A percentile compares a stretch with the other conserved stretches of the same genome.
These are phyloP conservation scores for Nyleta sp. DNA, from an alignment of 2,888 invertebrate genomes.

Conservation along the genomic window DNA sequence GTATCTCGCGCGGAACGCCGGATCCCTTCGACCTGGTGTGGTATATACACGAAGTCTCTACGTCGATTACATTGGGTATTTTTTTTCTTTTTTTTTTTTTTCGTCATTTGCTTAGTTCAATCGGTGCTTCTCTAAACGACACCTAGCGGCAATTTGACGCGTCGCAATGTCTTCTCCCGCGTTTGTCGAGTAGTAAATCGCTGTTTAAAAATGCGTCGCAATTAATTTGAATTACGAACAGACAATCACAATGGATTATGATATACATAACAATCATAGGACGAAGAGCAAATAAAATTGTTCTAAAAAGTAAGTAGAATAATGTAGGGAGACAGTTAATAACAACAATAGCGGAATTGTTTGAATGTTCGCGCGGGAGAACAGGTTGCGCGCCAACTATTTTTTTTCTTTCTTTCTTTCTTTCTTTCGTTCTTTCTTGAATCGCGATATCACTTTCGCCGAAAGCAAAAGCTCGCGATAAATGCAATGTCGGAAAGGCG, in stretches of 20 bases:
- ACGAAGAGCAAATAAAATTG: neutral
- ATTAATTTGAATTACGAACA: neutral
- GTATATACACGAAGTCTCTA: constrained; percentile 28
- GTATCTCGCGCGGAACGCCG: constrained; percentile 36
- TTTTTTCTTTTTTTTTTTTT: no score
- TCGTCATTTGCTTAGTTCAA: neutral
- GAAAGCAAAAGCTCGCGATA: constrained; percentile 51
- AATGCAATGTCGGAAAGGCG: constrained; percentile 54
- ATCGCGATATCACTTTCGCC: constrained; percentile 15
- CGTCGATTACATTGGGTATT: constrained; percentile 7
- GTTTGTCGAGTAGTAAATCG: no score
- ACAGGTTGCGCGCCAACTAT: no score
- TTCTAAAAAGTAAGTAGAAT: neutral
- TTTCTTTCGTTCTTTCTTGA: neutral
- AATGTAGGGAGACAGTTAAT: neutral
- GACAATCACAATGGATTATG: neutral
- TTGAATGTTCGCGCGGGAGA: neutral
- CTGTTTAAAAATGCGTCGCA: neutral
- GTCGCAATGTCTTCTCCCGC: neutral
- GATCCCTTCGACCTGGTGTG: constrained; percentile 20
- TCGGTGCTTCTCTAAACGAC: constrained; percentile 19
- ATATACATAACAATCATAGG: constrained; percentile 22
- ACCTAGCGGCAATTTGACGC: constrained; percentile 11
- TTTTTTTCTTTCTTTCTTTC: no score
- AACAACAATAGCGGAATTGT: neutral